Evolutionary conservation across 2,113 vertebrate genomes (phyloP), one percentile per base, ranked within the genome.

Genomic region (Rhinogobius similis): DNA sequence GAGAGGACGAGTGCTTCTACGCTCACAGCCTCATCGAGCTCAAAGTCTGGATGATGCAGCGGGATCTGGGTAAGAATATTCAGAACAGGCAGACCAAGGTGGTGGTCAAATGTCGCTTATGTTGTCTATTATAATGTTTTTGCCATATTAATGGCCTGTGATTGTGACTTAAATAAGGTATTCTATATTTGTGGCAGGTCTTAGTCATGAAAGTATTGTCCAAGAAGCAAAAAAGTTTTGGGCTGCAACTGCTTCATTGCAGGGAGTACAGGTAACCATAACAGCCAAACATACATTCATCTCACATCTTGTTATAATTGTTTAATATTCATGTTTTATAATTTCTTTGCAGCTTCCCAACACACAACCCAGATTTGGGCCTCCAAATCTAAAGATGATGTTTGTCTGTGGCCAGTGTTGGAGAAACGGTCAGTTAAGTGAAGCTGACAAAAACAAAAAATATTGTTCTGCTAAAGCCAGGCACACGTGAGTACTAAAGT

Each of bases 1-100:
- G 97, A 68, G 97, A 99, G 79, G 97, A 99, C 65, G 94, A 93
- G 32, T 99, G 98, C 83, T 97, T 96, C 83, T 99, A 95, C 65
- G 96, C 98, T 13, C 98, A 99, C 86, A 99, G 97, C 75, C 94
- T 99, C 65, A 92, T 98, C 1, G 98, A 99, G 83, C 90, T 99
- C 65, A 97, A 99, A 82, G 97, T 98, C 23, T 99, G 98, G 98
- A 95, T 96, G 90, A 93, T 99, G 94, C 96, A 99, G 71, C 94
- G 86, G 2, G 94, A 98, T 65, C 94, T 93, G 48, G 94, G 98
- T 98, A 50, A 48, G 85, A 18, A 26, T 3, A 24, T 29, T 20
- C 26, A 29, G 7, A 26, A 8, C 24, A 16, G 26, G 11, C 23
- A 4, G n/a, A n/a, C n/a, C n/a, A n/a, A n/a, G n/a, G n/a, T n/a